A percentile compares a stretch with the other conserved stretches of the same genome.
phyloP scores from a whole-genome alignment of 2,113 vertebrate species.

The Ochotona curzoniae region DNA sequence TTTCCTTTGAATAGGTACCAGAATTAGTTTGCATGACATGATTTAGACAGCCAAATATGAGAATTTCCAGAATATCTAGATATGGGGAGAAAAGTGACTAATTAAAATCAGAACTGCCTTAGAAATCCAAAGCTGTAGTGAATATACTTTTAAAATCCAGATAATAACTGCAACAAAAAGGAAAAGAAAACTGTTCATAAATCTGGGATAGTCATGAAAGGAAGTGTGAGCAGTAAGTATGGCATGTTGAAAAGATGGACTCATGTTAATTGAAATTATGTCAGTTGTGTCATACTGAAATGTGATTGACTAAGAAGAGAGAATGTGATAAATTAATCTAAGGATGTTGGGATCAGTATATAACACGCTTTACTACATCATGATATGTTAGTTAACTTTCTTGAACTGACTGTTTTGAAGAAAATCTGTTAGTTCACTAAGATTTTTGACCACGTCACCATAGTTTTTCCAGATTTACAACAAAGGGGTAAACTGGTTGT shows the following conservation, averaged over 20 bases:
- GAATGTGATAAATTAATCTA: neutral
- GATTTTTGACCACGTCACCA: neutral
- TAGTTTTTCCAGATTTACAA: neutral
- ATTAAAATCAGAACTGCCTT: neutral
- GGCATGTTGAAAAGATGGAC: neutral
- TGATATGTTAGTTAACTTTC: neutral
- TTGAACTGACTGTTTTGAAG: neutral
- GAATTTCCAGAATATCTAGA: neutral
- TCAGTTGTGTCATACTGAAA: neutral
- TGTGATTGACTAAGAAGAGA: neutral
- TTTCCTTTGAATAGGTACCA: neutral
- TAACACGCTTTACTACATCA: neutral
- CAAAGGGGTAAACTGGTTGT: neutral
- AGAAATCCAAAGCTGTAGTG: neutral
- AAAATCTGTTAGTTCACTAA: neutral
- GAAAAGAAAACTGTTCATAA: neutral
- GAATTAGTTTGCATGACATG: neutral
- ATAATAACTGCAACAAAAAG: neutral
- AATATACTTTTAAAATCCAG: neutral
- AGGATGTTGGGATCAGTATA: neutral
- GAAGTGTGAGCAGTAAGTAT: neutral
- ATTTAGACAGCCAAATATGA: neutral
- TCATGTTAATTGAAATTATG: neutral
- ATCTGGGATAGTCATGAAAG: neutral
- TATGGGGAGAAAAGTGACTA: neutral